Evolutionary conservation across 2,888 invertebrate genomes (phyloP).

Genomic region (Anthrax anthrax): DNA sequence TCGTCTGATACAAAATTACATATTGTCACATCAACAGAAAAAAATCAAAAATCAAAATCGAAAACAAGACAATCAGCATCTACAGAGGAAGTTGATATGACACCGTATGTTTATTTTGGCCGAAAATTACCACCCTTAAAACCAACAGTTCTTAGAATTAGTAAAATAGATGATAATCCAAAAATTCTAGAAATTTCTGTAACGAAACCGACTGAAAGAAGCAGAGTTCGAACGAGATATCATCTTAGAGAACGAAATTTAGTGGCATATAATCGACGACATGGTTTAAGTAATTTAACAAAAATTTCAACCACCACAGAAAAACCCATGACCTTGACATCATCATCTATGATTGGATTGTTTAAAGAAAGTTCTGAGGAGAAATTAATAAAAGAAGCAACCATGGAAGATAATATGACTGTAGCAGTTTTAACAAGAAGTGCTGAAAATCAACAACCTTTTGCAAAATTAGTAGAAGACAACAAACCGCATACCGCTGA

Average conservation of each 20-base stretch:
- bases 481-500: not conserved
- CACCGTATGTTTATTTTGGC: constrained; percentile 56
- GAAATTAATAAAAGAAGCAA: constrained; percentile 2
- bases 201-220: constrained; percentile 28
- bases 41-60: constrained; percentile 16
- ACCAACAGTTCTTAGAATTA: constrained; percentile 29
- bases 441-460: not conserved
- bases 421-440: constrained; percentile 5
- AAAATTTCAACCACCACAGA: constrained; percentile 9
- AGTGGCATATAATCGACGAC: constrained; percentile 17
- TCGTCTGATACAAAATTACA: constrained; percentile 19
- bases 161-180: constrained; percentile 37
- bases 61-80: constrained; percentile 18
- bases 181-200: constrained; percentile 47
- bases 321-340: not conserved
- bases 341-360: not conserved
- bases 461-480: not conserved
- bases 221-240: constrained; percentile 12
- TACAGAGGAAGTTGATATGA: constrained; percentile 39
- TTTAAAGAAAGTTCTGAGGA: constrained; percentile 5
- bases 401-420: constrained; percentile 4
- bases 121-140: constrained; percentile 42
- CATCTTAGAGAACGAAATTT: constrained; percentile 11
- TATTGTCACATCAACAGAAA: constrained; percentile 9
- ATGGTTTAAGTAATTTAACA: constrained; percentile 22